Conservation (phyloP, 2,113 vertebrate species). For the Lasiurus cinereus region DNA sequence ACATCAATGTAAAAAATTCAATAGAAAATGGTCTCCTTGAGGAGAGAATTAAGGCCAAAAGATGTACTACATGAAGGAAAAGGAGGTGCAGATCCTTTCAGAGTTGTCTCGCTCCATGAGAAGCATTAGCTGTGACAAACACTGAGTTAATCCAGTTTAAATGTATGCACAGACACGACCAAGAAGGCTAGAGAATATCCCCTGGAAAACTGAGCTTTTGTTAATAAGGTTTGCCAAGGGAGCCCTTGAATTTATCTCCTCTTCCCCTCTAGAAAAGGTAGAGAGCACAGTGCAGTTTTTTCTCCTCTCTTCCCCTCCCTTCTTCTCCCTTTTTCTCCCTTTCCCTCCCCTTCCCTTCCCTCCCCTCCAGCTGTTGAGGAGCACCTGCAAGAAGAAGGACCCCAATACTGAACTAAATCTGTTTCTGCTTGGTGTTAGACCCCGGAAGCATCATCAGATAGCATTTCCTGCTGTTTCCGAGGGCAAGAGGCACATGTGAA, state of each 20-base stretch:
- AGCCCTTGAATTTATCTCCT: background rate
- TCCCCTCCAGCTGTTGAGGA: background rate
- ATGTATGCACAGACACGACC: background rate
- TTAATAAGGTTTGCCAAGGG: background rate
- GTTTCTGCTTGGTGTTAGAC: too few relatives aligned
- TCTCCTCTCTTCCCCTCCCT: background rate
- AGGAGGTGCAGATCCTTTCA: background rate
- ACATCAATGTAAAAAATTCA: background rate
- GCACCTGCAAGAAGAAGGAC: background rate
- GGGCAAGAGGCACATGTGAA: background rate
- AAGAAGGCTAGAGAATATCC: background rate
- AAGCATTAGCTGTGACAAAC: background rate
- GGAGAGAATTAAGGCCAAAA: background rate
- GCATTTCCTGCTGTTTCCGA: background rate
- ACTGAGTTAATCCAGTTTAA: background rate
- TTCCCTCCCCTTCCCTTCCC: too few relatives aligned
- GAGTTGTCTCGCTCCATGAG: background rate
- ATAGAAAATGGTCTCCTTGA: background rate
- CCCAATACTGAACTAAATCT: background rate
- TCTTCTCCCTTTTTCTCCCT: too few relatives aligned
- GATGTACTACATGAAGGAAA: background rate
- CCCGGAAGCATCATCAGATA: too few relatives aligned
- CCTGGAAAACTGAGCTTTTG: background rate
- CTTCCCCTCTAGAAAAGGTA: background rate
- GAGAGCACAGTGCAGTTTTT: background rate